phyloP scores from a whole-genome alignment of 2,888 invertebrate genomes.

The Amphipoea lucens region DNA sequence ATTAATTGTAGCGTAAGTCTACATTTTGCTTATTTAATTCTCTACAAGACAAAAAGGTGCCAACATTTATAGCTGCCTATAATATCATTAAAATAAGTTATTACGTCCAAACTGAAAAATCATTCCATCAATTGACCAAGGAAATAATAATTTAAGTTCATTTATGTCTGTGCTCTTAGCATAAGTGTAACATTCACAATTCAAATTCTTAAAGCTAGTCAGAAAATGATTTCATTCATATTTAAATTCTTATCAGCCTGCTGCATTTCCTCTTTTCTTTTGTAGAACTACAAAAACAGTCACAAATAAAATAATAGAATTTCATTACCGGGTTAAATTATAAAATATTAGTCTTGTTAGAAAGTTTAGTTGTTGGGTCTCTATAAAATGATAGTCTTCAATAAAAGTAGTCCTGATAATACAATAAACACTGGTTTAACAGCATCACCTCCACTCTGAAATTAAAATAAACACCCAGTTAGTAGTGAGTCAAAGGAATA shows the following conservation, averaged over 20 bases:
- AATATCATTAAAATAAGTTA: neutral
- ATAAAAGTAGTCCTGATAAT: slow-evolving; percentile 65
- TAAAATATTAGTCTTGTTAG: slow-evolving; percentile 9
- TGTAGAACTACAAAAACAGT: neutral
- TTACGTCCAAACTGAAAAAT: neutral
- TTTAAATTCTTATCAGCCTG: slow-evolving; percentile 4
- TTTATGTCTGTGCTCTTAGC: neutral
- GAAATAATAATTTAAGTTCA: neutral
- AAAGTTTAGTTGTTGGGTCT: neutral
- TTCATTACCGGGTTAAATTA: neutral
- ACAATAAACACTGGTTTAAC: slow-evolving; percentile 69
- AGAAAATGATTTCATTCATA: neutral
- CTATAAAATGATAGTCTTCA: slow-evolving; percentile 50
- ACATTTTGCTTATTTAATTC: neutral
- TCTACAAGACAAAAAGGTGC: too few species aligned
- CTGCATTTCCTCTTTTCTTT: neutral
- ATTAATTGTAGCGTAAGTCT: neutral
- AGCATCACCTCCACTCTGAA: slow-evolving; percentile 79
- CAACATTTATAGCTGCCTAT: neutral
- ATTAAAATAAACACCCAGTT: slow-evolving; percentile 44
- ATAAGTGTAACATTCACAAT: neutral
- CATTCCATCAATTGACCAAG: neutral
- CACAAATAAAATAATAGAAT: neutral
- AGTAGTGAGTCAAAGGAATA: neutral
- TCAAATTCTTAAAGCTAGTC: slow-evolving; percentile 8